phyloP scores from a whole-genome alignment of 2,888 invertebrate species.

The Campaea margaritaria region DNA sequence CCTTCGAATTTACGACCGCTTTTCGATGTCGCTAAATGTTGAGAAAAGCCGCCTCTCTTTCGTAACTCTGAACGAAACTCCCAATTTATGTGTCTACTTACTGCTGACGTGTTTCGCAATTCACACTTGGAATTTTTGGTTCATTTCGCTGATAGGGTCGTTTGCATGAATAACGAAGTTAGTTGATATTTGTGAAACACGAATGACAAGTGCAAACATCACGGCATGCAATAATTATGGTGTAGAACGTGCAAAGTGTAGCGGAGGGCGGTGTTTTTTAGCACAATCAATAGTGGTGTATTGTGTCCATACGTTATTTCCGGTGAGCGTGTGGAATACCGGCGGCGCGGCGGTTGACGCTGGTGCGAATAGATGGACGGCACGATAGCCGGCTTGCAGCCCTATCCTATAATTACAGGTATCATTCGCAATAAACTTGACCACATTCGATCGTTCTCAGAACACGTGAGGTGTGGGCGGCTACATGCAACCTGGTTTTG shows the following conservation, averaged over 20 bases:
- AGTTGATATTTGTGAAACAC: slow-evolving; percentile 19
- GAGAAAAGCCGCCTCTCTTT: slow-evolving; percentile 65
- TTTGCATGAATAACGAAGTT: slow-evolving; percentile 14
- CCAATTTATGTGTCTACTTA: slow-evolving; percentile 54
- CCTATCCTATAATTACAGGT: slow-evolving; percentile 74
- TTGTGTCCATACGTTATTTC: slow-evolving; percentile 68
- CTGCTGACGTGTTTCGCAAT: slow-evolving; percentile 61
- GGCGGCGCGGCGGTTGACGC: slow-evolving; percentile 46
- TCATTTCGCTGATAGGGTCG: slow-evolving; percentile 20
- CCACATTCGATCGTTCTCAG: slow-evolving; percentile 53
- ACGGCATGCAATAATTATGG: slow-evolving; percentile 35
- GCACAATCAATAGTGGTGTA: slow-evolving; percentile 73
- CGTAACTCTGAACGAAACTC: slow-evolving; percentile 62
- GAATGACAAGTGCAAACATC: slow-evolving; percentile 30
- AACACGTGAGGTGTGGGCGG: slow-evolving; percentile 40
- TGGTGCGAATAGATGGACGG: slow-evolving; percentile 72
- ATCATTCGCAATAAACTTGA: slow-evolving; percentile 80
- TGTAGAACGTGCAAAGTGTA: slow-evolving; percentile 39
- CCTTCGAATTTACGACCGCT: slow-evolving; percentile 67
- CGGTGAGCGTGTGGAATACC: slow-evolving; percentile 65
- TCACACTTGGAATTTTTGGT: slow-evolving; percentile 39
- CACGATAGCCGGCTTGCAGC: slow-evolving; percentile 62
- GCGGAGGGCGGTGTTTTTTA: slow-evolving; percentile 51
- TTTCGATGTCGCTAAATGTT: slow-evolving; percentile 71
- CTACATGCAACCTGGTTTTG: slow-evolving; percentile 40